A percentile compares a stretch with the other conserved stretches of the same genome.
These are phyloP conservation scores for Entelurus aequoreus DNA, from an alignment of 2,113 vertebrate species.

Conservation along the genomic window DNA sequence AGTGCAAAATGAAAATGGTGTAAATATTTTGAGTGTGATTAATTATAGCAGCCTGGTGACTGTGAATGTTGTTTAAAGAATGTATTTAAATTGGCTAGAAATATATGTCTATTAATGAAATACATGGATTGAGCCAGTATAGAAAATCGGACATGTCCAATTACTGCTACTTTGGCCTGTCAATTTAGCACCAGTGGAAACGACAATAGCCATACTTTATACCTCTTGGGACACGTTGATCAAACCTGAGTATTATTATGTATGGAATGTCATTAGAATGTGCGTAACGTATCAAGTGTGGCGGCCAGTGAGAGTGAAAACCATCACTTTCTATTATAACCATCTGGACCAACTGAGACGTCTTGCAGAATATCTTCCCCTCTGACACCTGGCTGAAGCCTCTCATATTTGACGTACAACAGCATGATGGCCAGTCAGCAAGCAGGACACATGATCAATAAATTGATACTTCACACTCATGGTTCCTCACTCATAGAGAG, in stretches of 20 bases:
- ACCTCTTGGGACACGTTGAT: no score
- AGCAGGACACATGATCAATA: constrained; percentile 31
- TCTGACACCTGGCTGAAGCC: constrained; percentile 8
- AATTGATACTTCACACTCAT: constrained; percentile 12
- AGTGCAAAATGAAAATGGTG: constrained; percentile 32
- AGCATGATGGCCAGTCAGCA: constrained; percentile 13
- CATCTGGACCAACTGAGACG: constrained; percentile 13
- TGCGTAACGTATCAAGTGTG: neutral
- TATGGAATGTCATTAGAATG: neutral
- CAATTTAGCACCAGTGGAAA: no score
- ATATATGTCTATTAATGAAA: no score
- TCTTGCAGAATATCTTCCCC: constrained; percentile 18
- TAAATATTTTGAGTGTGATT: constrained; percentile 13
- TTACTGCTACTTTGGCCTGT: no score
- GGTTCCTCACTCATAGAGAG: constrained; percentile 5
- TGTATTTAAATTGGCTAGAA: no score
- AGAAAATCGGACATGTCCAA: no score
- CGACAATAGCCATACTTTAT: no score
- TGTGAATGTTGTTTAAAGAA: neutral
- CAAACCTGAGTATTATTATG: no score
- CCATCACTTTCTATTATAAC: neutral
- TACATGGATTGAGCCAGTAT: no score
- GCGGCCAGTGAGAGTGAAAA: neutral
- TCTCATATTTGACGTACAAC: constrained; percentile 7
- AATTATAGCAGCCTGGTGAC: constrained; percentile 40